Evolutionary conservation across 2,113 vertebrate genomes (phyloP).

Genomic region (Polypterus senegalus): DNA sequence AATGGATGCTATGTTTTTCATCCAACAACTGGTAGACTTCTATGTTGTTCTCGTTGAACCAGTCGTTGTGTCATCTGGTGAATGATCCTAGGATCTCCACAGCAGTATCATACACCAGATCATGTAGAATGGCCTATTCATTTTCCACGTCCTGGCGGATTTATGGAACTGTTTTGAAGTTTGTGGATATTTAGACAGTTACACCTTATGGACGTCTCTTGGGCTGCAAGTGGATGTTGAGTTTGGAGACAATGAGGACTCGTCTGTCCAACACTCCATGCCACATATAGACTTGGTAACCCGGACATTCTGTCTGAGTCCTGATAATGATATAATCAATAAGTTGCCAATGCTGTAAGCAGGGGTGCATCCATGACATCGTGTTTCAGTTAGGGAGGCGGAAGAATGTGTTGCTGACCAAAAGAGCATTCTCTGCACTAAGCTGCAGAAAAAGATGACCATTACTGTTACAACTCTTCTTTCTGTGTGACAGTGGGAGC

Average conservation of each 20-base stretch:
- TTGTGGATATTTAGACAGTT: not conserved
- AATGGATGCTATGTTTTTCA: slow-evolving; percentile 11
- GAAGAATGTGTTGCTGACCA: slow-evolving; percentile 1
- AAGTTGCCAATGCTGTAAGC: not conserved
- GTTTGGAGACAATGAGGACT: not conserved
- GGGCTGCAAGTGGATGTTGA: not conserved
- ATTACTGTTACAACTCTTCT: no score
- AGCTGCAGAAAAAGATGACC: no score
- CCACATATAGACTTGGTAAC: not conserved
- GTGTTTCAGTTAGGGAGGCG: not conserved
- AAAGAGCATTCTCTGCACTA: no score
- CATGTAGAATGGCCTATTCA: no score
- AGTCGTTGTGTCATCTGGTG: not conserved
- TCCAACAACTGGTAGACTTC: slow-evolving; percentile 11
- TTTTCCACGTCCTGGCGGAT: no score
- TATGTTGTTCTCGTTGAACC: slow-evolving; percentile 14
- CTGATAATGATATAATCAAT: not conserved
- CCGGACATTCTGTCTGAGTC: not conserved
- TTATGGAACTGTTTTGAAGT: not conserved
- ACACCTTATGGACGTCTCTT: not conserved
- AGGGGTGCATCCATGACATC: slow-evolving; percentile 2
- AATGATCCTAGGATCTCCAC: no score
- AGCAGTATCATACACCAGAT: no score
- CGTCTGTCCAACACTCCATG: no score
- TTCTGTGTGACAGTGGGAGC: no score